Percentiles rank a stretch among this genome's conserved stretches.
phyloP scores from a whole-genome alignment of 2,113 vertebrate genomes.

The Phyllostomus discolor region DNA sequence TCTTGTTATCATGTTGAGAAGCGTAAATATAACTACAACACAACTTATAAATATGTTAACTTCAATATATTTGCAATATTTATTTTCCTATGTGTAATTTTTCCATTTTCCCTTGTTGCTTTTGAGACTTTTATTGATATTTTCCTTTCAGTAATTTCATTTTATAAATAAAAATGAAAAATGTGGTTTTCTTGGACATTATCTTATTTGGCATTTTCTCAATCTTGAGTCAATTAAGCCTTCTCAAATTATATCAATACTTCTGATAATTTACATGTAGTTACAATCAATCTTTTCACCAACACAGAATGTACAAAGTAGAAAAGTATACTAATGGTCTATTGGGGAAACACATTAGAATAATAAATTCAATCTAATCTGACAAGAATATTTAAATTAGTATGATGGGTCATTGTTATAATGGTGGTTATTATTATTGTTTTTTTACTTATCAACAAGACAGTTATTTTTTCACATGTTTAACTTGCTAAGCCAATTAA shows the following conservation, averaged over 20 bases:
- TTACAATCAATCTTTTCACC: rapidly evolving
- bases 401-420: neutral
- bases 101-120: neutral
- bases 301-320: neutral
- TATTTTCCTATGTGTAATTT: neutral
- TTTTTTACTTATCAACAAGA: neutral
- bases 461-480: neutral
- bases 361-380: neutral
- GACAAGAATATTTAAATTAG: neutral
- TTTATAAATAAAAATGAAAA: neutral
- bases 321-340: neutral
- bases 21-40: neutral
- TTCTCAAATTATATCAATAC: neutral
- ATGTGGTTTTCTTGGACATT: neutral
- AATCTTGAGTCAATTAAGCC: neutral
- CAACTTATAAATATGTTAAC: neutral
- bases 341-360: neutral
- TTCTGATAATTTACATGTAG: neutral
- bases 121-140: neutral
- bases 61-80: neutral
- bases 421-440: neutral
- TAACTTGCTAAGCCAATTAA: neutral
- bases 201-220: neutral
- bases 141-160: neutral
- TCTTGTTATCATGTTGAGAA: neutral